These are phyloP conservation scores for Coptotermes formosanus DNA, from an alignment of 1,140 invertebrate genomes.

Conservation along the genomic window DNA sequence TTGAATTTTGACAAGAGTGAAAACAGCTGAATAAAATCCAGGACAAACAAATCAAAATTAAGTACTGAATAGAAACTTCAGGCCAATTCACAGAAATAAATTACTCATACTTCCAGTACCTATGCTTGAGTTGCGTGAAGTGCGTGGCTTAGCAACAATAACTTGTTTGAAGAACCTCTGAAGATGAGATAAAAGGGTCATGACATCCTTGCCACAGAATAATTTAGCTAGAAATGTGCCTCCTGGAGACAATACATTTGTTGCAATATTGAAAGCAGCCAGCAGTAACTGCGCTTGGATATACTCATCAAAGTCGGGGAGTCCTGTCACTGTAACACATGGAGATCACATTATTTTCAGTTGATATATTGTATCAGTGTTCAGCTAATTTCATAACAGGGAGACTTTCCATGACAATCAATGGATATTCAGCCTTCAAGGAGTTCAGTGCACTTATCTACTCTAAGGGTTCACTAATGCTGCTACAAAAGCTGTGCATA, in stretches of 20 bases:
- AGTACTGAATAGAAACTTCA: too few relatives aligned
- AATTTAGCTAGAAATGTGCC: slow-evolving; percentile 98
- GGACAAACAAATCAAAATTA: not conserved
- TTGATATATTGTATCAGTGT: too few relatives aligned
- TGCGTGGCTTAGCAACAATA: slow-evolving; percentile 87
- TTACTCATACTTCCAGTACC: slow-evolving; percentile 48
- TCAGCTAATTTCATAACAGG: too few relatives aligned
- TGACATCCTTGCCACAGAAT: slow-evolving; percentile 90
- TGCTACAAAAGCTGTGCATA: too few relatives aligned
- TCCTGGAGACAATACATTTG: slow-evolving; percentile 81
- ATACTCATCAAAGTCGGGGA: slow-evolving; percentile 98
- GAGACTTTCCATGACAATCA: too few relatives aligned
- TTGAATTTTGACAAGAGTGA: too few relatives aligned
- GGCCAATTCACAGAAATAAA: not conserved
- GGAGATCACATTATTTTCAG: not conserved
- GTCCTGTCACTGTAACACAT: slow-evolving; percentile 76
- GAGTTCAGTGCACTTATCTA: too few relatives aligned
- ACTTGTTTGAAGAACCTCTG: slow-evolving; percentile 90
- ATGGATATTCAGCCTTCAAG: too few relatives aligned
- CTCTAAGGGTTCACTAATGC: too few relatives aligned
- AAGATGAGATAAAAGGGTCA: slow-evolving; percentile 85
- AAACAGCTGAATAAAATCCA: not conserved
- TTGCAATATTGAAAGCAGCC: slow-evolving; percentile 94
- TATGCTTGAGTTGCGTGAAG: slow-evolving; percentile 93
- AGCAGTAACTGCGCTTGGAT: slow-evolving; percentile 92